Percentiles rank a stretch among this genome's conserved stretches.
These are phyloP conservation scores for Tarsius wallacei DNA, from an alignment of 2,797 vertebrate genomes.

Conservation along the genomic window DNA sequence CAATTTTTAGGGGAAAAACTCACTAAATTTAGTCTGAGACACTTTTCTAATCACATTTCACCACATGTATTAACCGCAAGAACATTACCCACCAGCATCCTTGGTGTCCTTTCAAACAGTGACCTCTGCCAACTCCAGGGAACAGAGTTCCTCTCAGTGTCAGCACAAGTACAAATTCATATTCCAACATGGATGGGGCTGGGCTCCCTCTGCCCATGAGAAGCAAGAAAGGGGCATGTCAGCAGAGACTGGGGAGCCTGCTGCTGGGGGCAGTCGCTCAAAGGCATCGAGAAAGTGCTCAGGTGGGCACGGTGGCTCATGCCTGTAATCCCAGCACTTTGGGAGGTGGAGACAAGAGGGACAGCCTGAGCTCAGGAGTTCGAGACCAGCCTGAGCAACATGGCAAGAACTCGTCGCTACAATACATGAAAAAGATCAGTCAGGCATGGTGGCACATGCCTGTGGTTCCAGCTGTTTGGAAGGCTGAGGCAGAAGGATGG, in stretches of 20 bases:
- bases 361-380: no score
- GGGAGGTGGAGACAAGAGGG: no score
- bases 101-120: background rate
- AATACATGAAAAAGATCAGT: no score
- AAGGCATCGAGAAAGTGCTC: no score
- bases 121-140: background rate
- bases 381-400: no score
- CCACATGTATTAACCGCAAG: background rate
- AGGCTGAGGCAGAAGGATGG: no score
- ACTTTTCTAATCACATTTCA: background rate
- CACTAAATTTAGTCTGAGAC: conserved; percentile 12
- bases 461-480: no score
- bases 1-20: conserved; percentile 8
- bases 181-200: background rate
- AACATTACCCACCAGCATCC: background rate
- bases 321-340: no score
- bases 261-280: background rate
- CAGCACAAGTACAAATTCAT: background rate
- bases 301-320: background rate
- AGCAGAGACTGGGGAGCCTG: background rate
- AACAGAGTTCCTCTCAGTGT: background rate
- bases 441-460: no score
- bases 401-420: no score
- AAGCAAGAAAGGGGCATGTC: background rate
- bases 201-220: background rate